These are phyloP conservation scores for Leucophenga varia DNA, from an alignment of 1,140 invertebrate species.

Conservation along the genomic window DNA sequence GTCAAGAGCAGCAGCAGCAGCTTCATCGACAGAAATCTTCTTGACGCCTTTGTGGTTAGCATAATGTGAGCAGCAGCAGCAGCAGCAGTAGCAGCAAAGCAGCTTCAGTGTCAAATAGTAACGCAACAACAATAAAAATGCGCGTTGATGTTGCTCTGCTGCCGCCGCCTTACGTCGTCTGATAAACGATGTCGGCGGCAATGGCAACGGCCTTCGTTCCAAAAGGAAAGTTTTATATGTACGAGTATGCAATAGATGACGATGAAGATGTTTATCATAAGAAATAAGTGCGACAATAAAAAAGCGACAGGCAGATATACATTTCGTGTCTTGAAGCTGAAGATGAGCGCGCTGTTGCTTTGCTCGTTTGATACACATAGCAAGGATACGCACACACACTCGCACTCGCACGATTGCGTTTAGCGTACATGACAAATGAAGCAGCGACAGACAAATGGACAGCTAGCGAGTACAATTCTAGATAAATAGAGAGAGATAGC, in stretches of 20 bases:
- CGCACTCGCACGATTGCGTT: too few species aligned
- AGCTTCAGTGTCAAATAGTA: not conserved
- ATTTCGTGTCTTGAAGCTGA: too few species aligned
- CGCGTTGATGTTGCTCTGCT: not conserved
- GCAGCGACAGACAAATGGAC: conserved; percentile 45
- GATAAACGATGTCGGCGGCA: conserved; percentile 21
- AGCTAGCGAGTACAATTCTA: too few species aligned
- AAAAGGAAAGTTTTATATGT: conserved; percentile 9
- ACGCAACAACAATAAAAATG: not conserved
- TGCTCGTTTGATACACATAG: too few species aligned
- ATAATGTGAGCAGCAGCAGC: too few species aligned
- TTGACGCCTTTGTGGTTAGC: conserved; percentile 22
- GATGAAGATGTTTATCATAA: conserved; percentile 44
- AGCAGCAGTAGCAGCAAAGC: conserved; percentile 21
- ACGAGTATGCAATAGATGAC: conserved; percentile 45
- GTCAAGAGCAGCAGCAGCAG: conserved; percentile 9
- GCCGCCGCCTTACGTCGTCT: conserved; percentile 29
- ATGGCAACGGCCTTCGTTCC: too few species aligned
- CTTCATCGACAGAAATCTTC: too few species aligned
- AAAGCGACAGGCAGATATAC: conserved; percentile 10
- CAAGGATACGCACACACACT: too few species aligned
- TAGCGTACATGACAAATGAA: too few species aligned
- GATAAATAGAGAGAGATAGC: too few species aligned
- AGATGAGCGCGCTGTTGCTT: too few species aligned
- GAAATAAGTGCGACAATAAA: conserved; percentile 46